Base-by-base conservation (phyloP, 2,797 vertebrate genomes). In the Eulemur coronatus region DNA sequence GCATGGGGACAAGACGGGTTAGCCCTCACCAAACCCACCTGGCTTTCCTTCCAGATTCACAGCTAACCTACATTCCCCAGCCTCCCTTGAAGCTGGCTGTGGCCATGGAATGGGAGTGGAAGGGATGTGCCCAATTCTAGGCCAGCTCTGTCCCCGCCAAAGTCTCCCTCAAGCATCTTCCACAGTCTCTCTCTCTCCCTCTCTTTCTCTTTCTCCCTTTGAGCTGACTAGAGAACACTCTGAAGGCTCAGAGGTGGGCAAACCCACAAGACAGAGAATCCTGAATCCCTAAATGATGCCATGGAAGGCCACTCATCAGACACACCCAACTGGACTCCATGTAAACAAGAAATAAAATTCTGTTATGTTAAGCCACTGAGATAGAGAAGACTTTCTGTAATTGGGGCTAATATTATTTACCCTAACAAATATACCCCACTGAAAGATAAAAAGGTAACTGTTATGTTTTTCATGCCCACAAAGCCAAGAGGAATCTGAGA, bases 221-320 rank as follows among this genome's bases (percentile, higher is more conserved):
- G 9, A 26, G 35, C 24, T 79, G n/a, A 43, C 22, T 26, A 22
- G 41, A 69, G n/a, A 84, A 63, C 43, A n/a, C 5, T 35, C 57
- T 30, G 38, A 43, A 9, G 48, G 41, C 22, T 28, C 20, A 2
- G 15, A 59, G 26, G 30, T 28, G 3, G 30, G 6, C 24, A n/a
- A 12, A n/a, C 10, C 14, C 38, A 30, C 30, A 63, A 65, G n/a
- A 20, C 0, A 0, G 20, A 59, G 46, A 8, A n/a, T n/a, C 13
- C 33, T 11, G 3, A 13, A 67, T 17, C 18, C 50, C 72, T 70
- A 48, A 84, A 73, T 3, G 18, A 57, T 48, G 17, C 67, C 4
- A 0, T 33, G 7, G 35, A 14, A 84, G 78, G 57, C 20, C 4
- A 13, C 11, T 48, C 52, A 15, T 20, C 70, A 52, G 33, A 67